phyloP scores from a whole-genome alignment of 2,888 invertebrate species.

The Chydorus sphaericus region DNA sequence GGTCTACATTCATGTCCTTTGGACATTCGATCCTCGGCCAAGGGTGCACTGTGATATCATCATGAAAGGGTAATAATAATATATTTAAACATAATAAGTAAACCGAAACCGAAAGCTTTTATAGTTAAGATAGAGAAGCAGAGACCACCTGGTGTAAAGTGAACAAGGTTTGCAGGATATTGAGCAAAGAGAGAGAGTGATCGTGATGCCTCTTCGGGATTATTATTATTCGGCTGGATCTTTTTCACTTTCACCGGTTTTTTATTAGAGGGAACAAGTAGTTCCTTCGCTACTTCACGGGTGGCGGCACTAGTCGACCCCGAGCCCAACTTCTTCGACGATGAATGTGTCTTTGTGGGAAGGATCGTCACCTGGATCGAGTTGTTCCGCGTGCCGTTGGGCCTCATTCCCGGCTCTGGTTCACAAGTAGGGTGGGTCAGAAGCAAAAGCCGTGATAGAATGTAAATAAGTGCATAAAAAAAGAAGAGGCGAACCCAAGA shows the following conservation, averaged over 20 bases:
- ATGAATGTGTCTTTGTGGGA: neutral
- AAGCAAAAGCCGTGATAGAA: neutral
- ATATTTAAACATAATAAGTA: neutral
- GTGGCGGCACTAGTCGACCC: neutral
- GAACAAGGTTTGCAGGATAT: neutral
- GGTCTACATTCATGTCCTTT: constrained; percentile 32
- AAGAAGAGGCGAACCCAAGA: neutral
- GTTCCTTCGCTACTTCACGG: neutral
- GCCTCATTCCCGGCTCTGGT: neutral
- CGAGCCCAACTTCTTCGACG: neutral
- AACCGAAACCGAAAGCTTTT: neutral
- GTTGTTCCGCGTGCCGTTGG: neutral
- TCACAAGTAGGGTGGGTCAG: neutral
- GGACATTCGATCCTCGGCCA: constrained; percentile 39
- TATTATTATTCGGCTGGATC: neutral
- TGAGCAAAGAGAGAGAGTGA: neutral
- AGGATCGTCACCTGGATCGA: neutral
- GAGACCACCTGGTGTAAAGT: neutral
- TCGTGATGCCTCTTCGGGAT: neutral
- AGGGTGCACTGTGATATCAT: constrained; percentile 30
- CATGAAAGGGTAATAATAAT: neutral
- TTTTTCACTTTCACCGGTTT: neutral
- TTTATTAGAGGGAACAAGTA: no score
- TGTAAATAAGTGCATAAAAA: neutral
- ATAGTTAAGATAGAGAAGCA: neutral